Percentiles rank a stretch among this genome's conserved stretches.
Conservation (phyloP, 2,888 invertebrate genomes). For the Ochropacha duplaris region DNA sequence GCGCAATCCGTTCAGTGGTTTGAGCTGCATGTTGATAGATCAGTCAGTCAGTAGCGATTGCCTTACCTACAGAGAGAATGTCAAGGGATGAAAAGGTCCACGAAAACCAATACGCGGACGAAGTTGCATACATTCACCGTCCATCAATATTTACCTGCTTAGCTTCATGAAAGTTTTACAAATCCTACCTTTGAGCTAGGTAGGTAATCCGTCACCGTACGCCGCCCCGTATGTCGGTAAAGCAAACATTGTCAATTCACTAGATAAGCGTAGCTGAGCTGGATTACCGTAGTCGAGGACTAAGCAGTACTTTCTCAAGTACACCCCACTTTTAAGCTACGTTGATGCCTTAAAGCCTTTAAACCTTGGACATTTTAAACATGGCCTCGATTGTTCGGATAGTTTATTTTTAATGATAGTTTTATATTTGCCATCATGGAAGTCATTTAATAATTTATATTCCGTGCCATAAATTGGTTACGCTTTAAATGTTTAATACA, state of each 20-base stretch:
- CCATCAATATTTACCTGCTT: neutral
- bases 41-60: no score
- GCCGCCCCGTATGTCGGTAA: neutral
- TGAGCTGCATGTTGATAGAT: no score
- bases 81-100: no score
- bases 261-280: conserved; percentile 9
- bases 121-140: no score
- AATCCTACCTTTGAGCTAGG: neutral
- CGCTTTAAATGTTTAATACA: no score
- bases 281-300: conserved; percentile 5
- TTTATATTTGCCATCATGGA: no score
- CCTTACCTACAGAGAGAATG: no score
- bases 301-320: conserved; percentile 1
- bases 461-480: no score
- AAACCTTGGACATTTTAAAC: neutral
- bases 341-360: neutral
- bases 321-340: neutral
- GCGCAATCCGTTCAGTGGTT: no score
- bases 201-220: conserved; percentile 6
- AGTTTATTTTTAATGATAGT: no score
- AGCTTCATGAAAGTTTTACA: neutral
- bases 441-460: no score
- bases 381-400: neutral
- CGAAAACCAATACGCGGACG: no score
- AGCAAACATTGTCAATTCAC: conserved; percentile 11